phyloP scores from a whole-genome alignment of 2,888 invertebrate genomes.

The Mythimna albipuncta region DNA sequence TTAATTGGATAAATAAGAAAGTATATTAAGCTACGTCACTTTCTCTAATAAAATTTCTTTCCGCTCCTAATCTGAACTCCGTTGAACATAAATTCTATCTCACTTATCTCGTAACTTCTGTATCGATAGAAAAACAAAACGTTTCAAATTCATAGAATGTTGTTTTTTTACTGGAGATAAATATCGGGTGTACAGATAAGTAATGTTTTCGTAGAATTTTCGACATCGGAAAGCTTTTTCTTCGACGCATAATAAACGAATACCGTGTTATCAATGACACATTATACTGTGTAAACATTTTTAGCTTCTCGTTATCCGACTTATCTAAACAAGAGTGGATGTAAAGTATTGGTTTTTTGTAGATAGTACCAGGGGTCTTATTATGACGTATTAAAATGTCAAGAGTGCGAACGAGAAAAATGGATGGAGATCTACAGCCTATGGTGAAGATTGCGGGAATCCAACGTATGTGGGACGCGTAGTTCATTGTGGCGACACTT shows the following conservation, averaged over 20 bases:
- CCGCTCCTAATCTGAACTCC: conserved; percentile 45
- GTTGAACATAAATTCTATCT: conserved; percentile 34
- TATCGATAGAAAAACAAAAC: conserved; percentile 56
- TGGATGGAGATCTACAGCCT: too few species aligned
- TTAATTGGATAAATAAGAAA: conserved; percentile 61
- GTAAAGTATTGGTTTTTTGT: conserved; percentile 7
- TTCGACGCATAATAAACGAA: conserved; percentile 44
- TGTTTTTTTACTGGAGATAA: conserved; percentile 37
- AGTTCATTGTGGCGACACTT: too few species aligned
- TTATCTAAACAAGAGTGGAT: conserved; percentile 38
- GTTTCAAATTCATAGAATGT: conserved; percentile 43
- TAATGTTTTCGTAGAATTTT: conserved; percentile 53
- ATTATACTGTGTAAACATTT: conserved; percentile 57
- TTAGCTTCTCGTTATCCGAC: conserved; percentile 40
- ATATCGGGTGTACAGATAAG: conserved; percentile 47
- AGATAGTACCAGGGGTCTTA: too few species aligned
- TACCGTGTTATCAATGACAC: conserved; percentile 47
- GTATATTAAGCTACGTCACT: conserved; percentile 50
- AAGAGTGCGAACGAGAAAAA: too few species aligned
- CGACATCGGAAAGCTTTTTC: conserved; percentile 56
- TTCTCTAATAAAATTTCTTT: conserved; percentile 55
- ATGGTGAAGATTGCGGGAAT: too few species aligned
- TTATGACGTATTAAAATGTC: too few species aligned
- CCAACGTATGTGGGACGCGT: too few species aligned
- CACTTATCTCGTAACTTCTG: conserved; percentile 49